A percentile compares a stretch with the other conserved stretches of the same genome.
These are phyloP conservation scores for Notospermus geniculatus DNA, from an alignment of 1,140 invertebrate genomes.

Conservation along the genomic window DNA sequence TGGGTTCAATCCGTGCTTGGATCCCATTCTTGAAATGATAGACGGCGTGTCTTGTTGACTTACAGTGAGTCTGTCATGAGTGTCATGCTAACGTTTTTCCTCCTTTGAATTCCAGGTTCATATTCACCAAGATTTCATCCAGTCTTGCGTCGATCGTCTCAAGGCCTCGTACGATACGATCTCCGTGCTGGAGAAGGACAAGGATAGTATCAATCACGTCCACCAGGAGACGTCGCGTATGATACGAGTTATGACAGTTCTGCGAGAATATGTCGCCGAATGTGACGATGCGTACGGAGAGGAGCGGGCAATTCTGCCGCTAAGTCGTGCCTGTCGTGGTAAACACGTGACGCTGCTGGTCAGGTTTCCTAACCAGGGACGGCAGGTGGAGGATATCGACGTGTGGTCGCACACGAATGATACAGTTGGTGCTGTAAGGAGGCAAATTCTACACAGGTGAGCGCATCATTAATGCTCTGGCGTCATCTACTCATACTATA, in stretches of 20 bases:
- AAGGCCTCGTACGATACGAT: constrained; percentile 73
- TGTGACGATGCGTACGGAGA: constrained; percentile 90
- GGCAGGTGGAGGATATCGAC: constrained; percentile 89
- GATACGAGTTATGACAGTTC: constrained; percentile 89
- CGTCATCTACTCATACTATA: not conserved
- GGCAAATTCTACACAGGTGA: constrained; percentile 67
- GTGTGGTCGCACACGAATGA: constrained; percentile 92
- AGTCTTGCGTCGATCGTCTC: constrained; percentile 83
- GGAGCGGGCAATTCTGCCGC: constrained; percentile 83
- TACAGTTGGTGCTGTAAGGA: constrained; percentile 76
- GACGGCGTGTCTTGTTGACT: too few species aligned
- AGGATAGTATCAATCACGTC: constrained; percentile 59
- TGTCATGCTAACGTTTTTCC: too few species aligned
- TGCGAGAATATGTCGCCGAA: constrained; percentile 93
- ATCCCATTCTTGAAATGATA: too few species aligned
- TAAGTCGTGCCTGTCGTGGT: constrained; percentile 83
- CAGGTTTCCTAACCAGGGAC: constrained; percentile 84
- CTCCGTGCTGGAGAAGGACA: constrained; percentile 58
- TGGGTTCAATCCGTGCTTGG: too few species aligned
- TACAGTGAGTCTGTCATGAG: too few species aligned
- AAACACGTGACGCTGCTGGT: constrained; percentile 84
- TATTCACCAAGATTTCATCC: constrained; percentile 89
- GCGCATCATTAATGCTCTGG: too few species aligned
- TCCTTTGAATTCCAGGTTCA: constrained; percentile 57
- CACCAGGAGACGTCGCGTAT: constrained; percentile 81